Base-by-base conservation (phyloP, 1,140 invertebrate species). In the Drosophila malerkotliana region DNA sequence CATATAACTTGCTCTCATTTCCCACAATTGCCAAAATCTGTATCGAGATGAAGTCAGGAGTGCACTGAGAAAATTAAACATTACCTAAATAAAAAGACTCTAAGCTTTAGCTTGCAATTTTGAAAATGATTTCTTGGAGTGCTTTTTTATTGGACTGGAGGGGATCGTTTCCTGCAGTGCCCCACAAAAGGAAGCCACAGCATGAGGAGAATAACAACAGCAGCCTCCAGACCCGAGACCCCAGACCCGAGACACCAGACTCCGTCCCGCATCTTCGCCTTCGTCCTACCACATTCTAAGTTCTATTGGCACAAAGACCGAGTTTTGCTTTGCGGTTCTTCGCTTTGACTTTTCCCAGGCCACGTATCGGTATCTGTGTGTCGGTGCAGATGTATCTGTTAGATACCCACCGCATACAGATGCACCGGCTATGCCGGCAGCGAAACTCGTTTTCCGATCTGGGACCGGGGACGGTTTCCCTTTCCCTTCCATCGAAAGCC, bases 231-330 rank as follows among this genome's bases (percentile, higher is more conserved):
- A 24, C 7, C 37, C 34, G 24, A 26, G 26, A 26, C 3, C 26
- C 26, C 4, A 26, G 26, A 26, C 24, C 7, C 14, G n/a, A 18
- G 32, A 24, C 32, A 12, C 21, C 61, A 24, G n/a, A 21, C 34
- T 14, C 10, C 58, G 24, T 34, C 41, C 15, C 34, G n/a, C 41
- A 30, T 49, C 28, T 18, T 52, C 55, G 18, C 47, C 45, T 30
- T 68, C 56, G 82, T 88, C 79, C 82, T 88, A 87, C 82, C 81
- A 82, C 81, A 85, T 85, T 85, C 81, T 81, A 87, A 87, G 81
- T 87, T 85, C 82, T 87, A 87, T 85, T 85, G 81, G 81, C 81
- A 85, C 81, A 85, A 85, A 85, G 81, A 85, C 81, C 81, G 81
- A 85, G 74, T 87, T 85, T 87, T 78, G 78, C 72, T 45, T 79